These are phyloP conservation scores for Heliopora coerulea DNA, from an alignment of 92 coral and sea anemone species.

Conservation along the genomic window DNA sequence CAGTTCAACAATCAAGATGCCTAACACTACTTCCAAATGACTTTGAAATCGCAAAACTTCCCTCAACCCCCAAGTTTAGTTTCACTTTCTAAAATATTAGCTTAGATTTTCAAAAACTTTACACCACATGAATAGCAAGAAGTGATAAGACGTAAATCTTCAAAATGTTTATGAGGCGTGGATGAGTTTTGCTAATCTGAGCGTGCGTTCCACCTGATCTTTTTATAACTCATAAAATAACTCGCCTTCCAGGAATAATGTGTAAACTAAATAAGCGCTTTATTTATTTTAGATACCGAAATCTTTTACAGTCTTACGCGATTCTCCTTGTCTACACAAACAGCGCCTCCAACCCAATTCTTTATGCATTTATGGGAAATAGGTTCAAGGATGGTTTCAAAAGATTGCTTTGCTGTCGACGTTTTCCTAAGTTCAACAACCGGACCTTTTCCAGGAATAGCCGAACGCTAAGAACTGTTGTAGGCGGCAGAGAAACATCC, in stretches of 20 bases:
- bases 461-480: slow-evolving; percentile 6
- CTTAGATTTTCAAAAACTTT: too few relatives aligned
- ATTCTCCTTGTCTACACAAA: slow-evolving; percentile 78
- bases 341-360: slow-evolving; percentile 91
- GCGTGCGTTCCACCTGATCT: too few relatives aligned
- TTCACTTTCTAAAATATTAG: too few relatives aligned
- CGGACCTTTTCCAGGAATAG: not conserved
- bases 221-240: too few relatives aligned
- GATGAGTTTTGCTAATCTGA: too few relatives aligned
- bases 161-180: too few relatives aligned
- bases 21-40: too few relatives aligned
- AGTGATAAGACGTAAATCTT: too few relatives aligned
- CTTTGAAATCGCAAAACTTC: too few relatives aligned
- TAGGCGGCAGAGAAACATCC: slow-evolving; percentile 1
- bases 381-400: slow-evolving; percentile 86
- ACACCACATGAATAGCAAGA: too few relatives aligned
- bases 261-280: not conserved
- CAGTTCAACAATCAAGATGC: too few relatives aligned
- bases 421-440: slow-evolving; percentile 11
- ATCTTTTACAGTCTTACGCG: slow-evolving; percentile 65
- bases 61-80: too few relatives aligned
- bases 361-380: slow-evolving; percentile 93
- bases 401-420: slow-evolving; percentile 29
- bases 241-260: not conserved
- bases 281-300: slow-evolving; percentile 31